phyloP scores from a whole-genome alignment of 1,140 invertebrate genomes.

The Drosophila hydei region DNA sequence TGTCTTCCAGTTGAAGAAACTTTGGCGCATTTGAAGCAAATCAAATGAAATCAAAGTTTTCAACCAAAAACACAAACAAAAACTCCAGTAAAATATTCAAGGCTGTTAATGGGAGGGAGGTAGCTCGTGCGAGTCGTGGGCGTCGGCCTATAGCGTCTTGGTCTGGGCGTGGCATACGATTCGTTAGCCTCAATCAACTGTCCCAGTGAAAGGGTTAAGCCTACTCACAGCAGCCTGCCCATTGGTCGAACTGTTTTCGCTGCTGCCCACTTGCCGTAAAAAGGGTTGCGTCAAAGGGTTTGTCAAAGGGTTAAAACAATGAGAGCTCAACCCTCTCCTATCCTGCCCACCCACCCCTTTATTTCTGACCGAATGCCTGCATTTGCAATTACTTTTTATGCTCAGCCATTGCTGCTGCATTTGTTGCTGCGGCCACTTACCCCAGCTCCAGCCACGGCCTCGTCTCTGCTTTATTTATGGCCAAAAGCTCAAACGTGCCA shows the following conservation, averaged over 20 bases:
- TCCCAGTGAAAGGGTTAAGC: conserved; percentile 58
- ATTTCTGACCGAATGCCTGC: not conserved
- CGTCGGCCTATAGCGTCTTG: not conserved
- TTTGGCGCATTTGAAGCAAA: conserved; percentile 72
- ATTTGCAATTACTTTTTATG: conserved; percentile 41
- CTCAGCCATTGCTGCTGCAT: conserved; percentile 5
- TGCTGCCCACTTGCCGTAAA: conserved; percentile 46
- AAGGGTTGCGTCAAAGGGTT: conserved; percentile 45
- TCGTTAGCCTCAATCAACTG: not conserved
- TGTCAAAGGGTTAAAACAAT: conserved; percentile 69
- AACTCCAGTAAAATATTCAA: conserved; percentile 20
- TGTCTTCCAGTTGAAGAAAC: conserved; percentile 76
- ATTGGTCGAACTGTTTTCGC: conserved; percentile 46
- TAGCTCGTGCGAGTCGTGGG: not conserved
- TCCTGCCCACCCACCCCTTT: not conserved
- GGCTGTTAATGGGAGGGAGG: not conserved
- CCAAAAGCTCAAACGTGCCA: conserved; percentile 29
- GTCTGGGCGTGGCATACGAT: conserved; percentile 32
- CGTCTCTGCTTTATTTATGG: conserved; percentile 31
- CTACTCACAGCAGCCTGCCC: conserved; percentile 2
- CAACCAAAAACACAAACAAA: conserved; percentile 23
- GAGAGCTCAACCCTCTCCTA: conserved; percentile 14
- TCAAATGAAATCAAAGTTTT: conserved; percentile 80
- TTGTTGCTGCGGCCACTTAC: conserved; percentile 7
- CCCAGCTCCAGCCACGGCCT: conserved; percentile 3